Evolutionary conservation across 2,888 invertebrate genomes (phyloP).

Genomic region (Neria commutata): DNA sequence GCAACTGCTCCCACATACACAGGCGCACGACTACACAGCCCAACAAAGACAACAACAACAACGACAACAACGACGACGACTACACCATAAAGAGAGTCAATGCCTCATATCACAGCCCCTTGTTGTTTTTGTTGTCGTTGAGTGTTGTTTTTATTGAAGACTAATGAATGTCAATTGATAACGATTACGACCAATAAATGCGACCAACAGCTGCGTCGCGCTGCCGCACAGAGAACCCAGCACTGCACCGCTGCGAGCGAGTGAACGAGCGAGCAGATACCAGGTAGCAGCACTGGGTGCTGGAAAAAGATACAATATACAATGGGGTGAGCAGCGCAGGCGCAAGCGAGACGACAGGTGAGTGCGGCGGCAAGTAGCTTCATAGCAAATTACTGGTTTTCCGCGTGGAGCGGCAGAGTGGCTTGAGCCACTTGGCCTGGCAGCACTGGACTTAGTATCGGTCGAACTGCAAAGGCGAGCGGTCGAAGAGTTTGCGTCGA

Average conservation of each 20-base stretch:
- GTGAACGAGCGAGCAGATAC: slow-evolving; percentile 26
- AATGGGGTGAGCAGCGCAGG: background rate
- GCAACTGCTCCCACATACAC: slow-evolving; percentile 5
- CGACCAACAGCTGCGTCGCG: slow-evolving; percentile 39
- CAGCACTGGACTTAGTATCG: slow-evolving; percentile 47
- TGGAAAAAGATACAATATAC: slow-evolving; percentile 1
- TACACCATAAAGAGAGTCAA: background rate
- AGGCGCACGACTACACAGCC: no score
- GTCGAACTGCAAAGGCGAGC: slow-evolving; percentile 51
- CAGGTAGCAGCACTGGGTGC: slow-evolving; percentile 24
- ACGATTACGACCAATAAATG: slow-evolving; percentile 59
- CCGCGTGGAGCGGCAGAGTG: slow-evolving; percentile 18
- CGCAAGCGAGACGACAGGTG: slow-evolving; percentile 1
- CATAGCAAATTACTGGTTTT: slow-evolving; percentile 22
- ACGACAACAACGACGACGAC: background rate
- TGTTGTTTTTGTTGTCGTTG: slow-evolving; percentile 24
- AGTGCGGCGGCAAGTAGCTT: slow-evolving; percentile 30
- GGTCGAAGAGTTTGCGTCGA: slow-evolving; percentile 36
- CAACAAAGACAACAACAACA: background rate
- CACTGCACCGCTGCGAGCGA: background rate
- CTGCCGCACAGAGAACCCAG: no score
- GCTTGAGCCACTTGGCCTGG: slow-evolving; percentile 26
- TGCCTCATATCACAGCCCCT: background rate
- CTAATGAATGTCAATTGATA: slow-evolving; percentile 58
- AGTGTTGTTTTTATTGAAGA: slow-evolving; percentile 45